Conservation (phyloP, 2,888 invertebrate genomes). For the Eupithecia abbreviata region DNA sequence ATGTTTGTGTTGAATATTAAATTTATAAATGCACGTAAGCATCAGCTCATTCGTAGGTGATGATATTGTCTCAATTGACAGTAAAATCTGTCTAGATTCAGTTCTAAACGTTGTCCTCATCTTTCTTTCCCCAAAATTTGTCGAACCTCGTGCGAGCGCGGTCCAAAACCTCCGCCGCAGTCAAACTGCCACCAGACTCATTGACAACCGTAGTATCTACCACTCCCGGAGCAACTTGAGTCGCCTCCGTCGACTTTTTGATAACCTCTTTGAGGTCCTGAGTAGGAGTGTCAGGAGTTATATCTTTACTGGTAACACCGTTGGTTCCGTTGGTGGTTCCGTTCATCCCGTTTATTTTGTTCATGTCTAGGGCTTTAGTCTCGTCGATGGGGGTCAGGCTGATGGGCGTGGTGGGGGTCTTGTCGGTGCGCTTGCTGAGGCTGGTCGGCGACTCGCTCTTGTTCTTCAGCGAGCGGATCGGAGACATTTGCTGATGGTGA, state of each 20-base stretch:
- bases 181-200: slow-evolving; percentile 78
- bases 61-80: slow-evolving; percentile 55
- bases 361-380: slow-evolving; percentile 77
- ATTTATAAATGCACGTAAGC: slow-evolving; percentile 28
- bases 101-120: slow-evolving; percentile 83
- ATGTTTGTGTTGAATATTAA: slow-evolving; percentile 30
- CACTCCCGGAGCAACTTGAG: slow-evolving; percentile 82
- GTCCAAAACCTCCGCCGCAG: slow-evolving; percentile 90
- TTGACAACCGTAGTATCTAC: slow-evolving; percentile 82
- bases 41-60: slow-evolving; percentile 23
- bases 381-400: slow-evolving; percentile 81
- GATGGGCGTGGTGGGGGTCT: slow-evolving; percentile 79
- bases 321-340: slow-evolving; percentile 47
- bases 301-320: slow-evolving; percentile 68
- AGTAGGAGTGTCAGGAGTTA: slow-evolving; percentile 74
- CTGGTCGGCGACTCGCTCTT: slow-evolving; percentile 77
- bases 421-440: slow-evolving; percentile 78
- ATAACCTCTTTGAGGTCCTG: slow-evolving; percentile 71
- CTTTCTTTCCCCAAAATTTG: slow-evolving; percentile 91
- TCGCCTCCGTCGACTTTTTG: slow-evolving; percentile 78
- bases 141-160: slow-evolving; percentile 92
- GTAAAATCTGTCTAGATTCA: slow-evolving; percentile 48
- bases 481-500: slow-evolving; percentile 82
- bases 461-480: slow-evolving; percentile 79
- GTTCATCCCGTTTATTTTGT: slow-evolving; percentile 70